These are phyloP conservation scores for Chauna torquata DNA, from an alignment of 2,113 vertebrate species.

Conservation along the genomic window DNA sequence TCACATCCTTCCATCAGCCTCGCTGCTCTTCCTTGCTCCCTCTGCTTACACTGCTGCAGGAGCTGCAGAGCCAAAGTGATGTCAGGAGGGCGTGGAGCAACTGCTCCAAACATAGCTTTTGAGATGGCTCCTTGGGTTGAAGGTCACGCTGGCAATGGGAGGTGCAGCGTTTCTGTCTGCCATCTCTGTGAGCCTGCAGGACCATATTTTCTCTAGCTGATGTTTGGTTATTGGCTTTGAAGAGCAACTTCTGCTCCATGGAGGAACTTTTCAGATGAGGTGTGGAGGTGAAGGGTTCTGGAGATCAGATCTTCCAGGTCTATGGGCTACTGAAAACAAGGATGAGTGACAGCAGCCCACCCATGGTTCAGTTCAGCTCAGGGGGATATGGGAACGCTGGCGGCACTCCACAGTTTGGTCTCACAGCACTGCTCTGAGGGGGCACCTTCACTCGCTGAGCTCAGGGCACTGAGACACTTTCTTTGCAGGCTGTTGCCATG, in stretches of 20 bases:
- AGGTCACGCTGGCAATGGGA: neutral
- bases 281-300: neutral
- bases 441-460: accelerated
- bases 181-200: neutral
- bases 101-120: neutral
- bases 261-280: neutral
- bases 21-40: neutral
- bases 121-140: neutral
- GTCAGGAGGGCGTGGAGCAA: neutral
- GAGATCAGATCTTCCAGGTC: neutral
- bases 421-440: neutral
- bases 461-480: neutral
- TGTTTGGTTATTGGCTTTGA: neutral
- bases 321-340: neutral
- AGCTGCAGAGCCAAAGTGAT: neutral
- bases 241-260: neutral
- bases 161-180: neutral
- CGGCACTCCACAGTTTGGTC: neutral
- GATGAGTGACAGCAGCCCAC: neutral
- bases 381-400: neutral
- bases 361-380: neutral
- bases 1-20: neutral
- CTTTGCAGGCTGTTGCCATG: constrained; percentile 90
- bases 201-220: neutral
- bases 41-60: neutral